A percentile compares a stretch with the other conserved stretches of the same genome.
Evolutionary conservation across 2,113 vertebrate genomes (phyloP).

Genomic region (Symphodus melops): DNA sequence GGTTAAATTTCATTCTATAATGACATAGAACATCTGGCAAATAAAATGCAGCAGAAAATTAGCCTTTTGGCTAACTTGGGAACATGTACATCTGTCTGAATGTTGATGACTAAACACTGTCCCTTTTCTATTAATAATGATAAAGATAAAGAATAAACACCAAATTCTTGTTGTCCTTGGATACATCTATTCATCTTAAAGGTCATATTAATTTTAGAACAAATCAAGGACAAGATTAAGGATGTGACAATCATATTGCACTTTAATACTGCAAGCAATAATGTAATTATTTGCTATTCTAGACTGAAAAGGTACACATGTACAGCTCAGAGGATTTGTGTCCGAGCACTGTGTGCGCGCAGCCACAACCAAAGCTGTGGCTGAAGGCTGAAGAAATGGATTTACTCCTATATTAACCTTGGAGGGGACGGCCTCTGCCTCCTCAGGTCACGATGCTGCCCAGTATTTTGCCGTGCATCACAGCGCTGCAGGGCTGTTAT

Average conservation of each 20-base stretch:
- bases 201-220: too few species aligned
- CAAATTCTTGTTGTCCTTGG: too few species aligned
- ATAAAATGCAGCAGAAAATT: too few species aligned
- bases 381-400: slow-evolving; percentile 15
- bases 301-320: not conserved
- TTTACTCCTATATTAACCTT: slow-evolving; percentile 47
- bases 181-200: too few species aligned
- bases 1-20: too few species aligned
- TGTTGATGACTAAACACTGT: too few species aligned
- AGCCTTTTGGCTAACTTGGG: too few species aligned
- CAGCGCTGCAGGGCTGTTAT: slow-evolving; percentile 13
- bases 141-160: too few species aligned
- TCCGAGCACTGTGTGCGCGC: not conserved
- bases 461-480: slow-evolving; percentile 35
- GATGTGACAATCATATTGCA: not conserved
- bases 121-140: too few species aligned
- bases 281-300: not conserved
- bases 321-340: not conserved
- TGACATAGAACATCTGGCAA: too few species aligned
- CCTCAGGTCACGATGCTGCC: slow-evolving; percentile 19
- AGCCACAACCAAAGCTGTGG: not conserved
- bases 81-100: too few species aligned
- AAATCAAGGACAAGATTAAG: not conserved
- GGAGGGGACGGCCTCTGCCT: slow-evolving; percentile 32
- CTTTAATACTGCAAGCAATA: not conserved